phyloP scores from a whole-genome alignment of 2,888 invertebrate species.

The Laothoe populi region DNA sequence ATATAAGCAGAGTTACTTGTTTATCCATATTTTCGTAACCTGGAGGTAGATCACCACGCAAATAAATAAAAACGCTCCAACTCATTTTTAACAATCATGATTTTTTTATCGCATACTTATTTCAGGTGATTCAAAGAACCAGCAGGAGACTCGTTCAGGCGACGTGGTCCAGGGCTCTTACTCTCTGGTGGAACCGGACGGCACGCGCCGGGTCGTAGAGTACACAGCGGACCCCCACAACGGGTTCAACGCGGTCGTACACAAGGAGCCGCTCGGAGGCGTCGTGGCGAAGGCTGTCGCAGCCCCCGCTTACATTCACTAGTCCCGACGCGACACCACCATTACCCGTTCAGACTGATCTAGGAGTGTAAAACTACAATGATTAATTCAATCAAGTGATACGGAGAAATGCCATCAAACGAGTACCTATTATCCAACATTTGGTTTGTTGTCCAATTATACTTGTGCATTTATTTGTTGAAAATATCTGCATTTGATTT shows the following conservation, averaged over 20 bases:
- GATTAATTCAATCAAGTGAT: background rate
- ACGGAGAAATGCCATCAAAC: background rate
- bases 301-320: slow-evolving; percentile 62
- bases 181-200: slow-evolving; percentile 87
- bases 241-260: slow-evolving; percentile 88
- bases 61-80: too few relatives aligned
- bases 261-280: slow-evolving; percentile 83
- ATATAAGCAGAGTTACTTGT: too few relatives aligned
- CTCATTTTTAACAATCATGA: too few relatives aligned
- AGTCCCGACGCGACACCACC: slow-evolving; percentile 43
- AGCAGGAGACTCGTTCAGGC: slow-evolving; percentile 83
- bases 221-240: slow-evolving; percentile 88
- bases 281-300: slow-evolving; percentile 73
- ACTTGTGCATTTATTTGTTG: background rate
- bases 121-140: slow-evolving; percentile 78
- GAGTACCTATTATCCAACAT: background rate
- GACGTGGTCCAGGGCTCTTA: slow-evolving; percentile 88
- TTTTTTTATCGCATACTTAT: too few relatives aligned
- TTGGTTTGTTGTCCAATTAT: background rate
- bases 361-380: slow-evolving; percentile 23
- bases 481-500: background rate
- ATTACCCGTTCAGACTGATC: slow-evolving; percentile 40
- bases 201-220: slow-evolving; percentile 86
- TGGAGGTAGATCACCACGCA: too few relatives aligned
- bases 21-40: too few relatives aligned